Evolutionary conservation across 1,140 invertebrate genomes (phyloP).

Genomic region (Aphelenchoides fujianensis): DNA sequence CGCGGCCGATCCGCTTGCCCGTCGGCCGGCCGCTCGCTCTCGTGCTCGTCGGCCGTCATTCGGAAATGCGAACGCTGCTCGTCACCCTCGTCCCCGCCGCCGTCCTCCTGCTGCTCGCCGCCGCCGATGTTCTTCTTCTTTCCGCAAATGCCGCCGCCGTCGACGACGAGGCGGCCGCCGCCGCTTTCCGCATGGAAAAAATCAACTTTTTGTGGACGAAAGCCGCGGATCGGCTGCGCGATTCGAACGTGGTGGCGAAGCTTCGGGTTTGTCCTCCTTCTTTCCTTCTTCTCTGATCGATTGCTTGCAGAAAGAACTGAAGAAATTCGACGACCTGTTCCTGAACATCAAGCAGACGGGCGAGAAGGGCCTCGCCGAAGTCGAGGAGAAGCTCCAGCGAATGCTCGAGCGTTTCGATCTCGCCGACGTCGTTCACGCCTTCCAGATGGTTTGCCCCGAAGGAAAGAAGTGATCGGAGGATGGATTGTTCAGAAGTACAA

Average conservation of each 20-base stretch:
- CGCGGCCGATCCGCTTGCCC: too few species aligned
- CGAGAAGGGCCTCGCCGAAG: constrained; percentile 18
- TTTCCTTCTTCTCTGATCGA: not conserved
- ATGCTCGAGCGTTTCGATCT: constrained; percentile 31
- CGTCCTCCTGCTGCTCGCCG: not conserved
- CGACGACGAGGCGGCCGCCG: not conserved
- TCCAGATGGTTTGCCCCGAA: constrained; percentile 23
- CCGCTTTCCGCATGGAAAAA: constrained; percentile 34
- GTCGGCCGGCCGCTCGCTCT: too few species aligned
- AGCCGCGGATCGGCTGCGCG: not conserved
- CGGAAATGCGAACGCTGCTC: too few species aligned
- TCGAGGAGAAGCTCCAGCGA: constrained; percentile 23
- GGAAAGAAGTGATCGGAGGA: too few species aligned
- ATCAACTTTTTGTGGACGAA: constrained; percentile 35
- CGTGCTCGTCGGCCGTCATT: too few species aligned
- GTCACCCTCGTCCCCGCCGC: too few species aligned
- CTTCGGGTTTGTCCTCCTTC: not conserved
- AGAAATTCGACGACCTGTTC: not conserved
- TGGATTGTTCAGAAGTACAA: constrained; percentile 40
- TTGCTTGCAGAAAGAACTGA: not conserved
- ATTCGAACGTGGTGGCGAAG: not conserved
- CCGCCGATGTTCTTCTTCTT: not conserved
- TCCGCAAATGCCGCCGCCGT: not conserved
- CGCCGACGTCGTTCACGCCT: constrained; percentile 31
- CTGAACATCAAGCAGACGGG: constrained; percentile 13